These are phyloP conservation scores for Polydrusus pterygomalis DNA, from an alignment of 2,888 invertebrate species.

Conservation along the genomic window DNA sequence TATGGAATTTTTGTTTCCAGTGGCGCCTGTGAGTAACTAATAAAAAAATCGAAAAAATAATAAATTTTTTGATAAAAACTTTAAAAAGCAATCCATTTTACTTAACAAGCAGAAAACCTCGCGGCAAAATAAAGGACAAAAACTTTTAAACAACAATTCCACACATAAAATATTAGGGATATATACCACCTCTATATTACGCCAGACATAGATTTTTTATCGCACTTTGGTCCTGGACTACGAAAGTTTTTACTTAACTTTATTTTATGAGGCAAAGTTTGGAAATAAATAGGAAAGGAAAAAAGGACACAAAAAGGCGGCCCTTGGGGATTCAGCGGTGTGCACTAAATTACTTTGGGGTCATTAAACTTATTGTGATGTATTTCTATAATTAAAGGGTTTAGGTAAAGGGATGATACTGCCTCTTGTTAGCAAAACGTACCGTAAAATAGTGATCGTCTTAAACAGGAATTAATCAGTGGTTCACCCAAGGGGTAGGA, in stretches of 20 bases:
- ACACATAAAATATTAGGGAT: slow-evolving; percentile 43
- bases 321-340: slow-evolving; percentile 9
- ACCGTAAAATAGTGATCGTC: too few species aligned
- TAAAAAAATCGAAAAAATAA: too few species aligned
- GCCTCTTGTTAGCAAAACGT: too few species aligned
- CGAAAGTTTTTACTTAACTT: slow-evolving; percentile 49
- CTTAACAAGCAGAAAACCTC: not conserved
- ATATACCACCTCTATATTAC: slow-evolving; percentile 31
- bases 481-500: too few species aligned
- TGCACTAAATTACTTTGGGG: slow-evolving; percentile 17
- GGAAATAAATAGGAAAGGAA: slow-evolving; percentile 38
- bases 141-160: slow-evolving; percentile 40
- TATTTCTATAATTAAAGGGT: slow-evolving; percentile 4
- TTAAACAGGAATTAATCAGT: too few species aligned
- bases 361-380: slow-evolving; percentile 20
- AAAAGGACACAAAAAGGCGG: slow-evolving; percentile 27
- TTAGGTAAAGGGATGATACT: not conserved
- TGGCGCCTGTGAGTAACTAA: too few species aligned
- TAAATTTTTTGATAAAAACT: not conserved
- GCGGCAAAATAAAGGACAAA: slow-evolving; percentile 8
- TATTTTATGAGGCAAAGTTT: slow-evolving; percentile 46
- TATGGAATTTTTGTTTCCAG: too few species aligned
- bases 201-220: slow-evolving; percentile 35
- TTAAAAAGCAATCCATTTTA: slow-evolving; percentile 17
- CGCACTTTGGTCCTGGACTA: slow-evolving; percentile 30